Evolutionary conservation across 2,888 invertebrate genomes (phyloP), one percentile per base, ranked within the genome.

Genomic region (Dioctria linearis): DNA sequence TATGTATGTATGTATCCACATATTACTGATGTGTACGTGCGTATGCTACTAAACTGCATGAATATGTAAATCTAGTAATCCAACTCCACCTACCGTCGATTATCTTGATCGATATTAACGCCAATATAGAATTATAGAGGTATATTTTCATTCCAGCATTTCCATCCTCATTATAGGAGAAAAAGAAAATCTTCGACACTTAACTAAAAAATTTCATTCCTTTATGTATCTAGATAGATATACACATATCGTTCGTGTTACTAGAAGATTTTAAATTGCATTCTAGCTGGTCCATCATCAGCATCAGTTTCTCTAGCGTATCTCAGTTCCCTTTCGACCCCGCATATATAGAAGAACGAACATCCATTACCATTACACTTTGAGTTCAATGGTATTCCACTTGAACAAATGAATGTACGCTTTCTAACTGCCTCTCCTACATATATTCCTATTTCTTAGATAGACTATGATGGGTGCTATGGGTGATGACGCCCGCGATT

Each of bases 331-430:
- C 54, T 54, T 6, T 54, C 11, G 54, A 1, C 54, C 5, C 46
- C 46, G 46, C 11, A 25, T 11, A 25, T 11, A 25, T 1, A 25
- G 25, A 54, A 54, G 54, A n/a, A 1, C 4, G 54, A 4, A 54
- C 54, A 46, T 5, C 54, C 54, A 54, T 54, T 54, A 2, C 54
- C 54, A 54, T 54, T 54, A 54, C 54, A 54, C n/a, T 46, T 46
- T 46, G 9, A n/a, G 54, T 54, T 54, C 54, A 54, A 54, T 54
- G 11, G 54, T 54, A 11, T n/a, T 54, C 54, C 6, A 54, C 54
- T 54, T 54, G 54, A 54, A 54, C 54, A 8, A n/a, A 54, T 54
- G 54, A 54, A 54, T 54, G 54, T 11, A 54, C n/a, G 54, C 54
- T 54, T 54, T 54, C 54, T 54, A 11, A 1, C 2, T n/a, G 54